Base-by-base conservation (phyloP, 2,797 vertebrate species). In the Novumbra hubbsi region DNA sequence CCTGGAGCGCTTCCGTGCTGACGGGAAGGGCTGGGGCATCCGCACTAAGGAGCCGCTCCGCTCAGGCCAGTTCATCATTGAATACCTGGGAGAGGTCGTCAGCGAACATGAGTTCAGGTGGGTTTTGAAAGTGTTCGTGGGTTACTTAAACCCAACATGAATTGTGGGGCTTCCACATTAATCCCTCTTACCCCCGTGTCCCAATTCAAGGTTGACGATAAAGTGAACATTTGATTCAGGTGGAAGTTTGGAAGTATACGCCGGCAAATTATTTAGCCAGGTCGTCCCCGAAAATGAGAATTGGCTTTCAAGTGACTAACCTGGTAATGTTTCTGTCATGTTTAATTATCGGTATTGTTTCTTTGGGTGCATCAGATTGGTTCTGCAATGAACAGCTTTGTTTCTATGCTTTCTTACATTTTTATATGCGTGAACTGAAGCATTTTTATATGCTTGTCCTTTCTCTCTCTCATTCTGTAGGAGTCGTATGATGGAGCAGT, bases 401-500 rank as follows among this genome's bases (percentile, higher is more conserved):
- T 60, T n/a, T 15, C 15, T 28, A 62, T 27, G 11, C 24, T 5
- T 24, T 62, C 5, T 62, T 5, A 1, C n/a, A 12, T 28, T 27
- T 21, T 27, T 28, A 62, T 62, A 24, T 4, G 14, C 19, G 4
- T 52, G n/a, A n/a, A n/a, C n/a, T n/a, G n/a, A n/a, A 52, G 14
- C 49, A 1, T 52, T 5, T 52, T 19, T 52, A 2, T 50, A 4
- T 21, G n/a, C 15, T 16, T 19, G 19, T 50, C 41, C 81, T 78
- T 69, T 74, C 24, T 21, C 30, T 14, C 49, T 28, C 28, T n/a
- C 1, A 2, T 60, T 11, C 80, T 76, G 38, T 79, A 99, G 98
- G 94, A 99, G 96, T 88, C 90, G 98, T 32, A 99, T 98, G 97
- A 99, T 99, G 83, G 96, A 99, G 86, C 98, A 99, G 87, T 99